Base-by-base conservation (phyloP, 2,797 vertebrate genomes). In the Lagorchestes hirsutus region DNA sequence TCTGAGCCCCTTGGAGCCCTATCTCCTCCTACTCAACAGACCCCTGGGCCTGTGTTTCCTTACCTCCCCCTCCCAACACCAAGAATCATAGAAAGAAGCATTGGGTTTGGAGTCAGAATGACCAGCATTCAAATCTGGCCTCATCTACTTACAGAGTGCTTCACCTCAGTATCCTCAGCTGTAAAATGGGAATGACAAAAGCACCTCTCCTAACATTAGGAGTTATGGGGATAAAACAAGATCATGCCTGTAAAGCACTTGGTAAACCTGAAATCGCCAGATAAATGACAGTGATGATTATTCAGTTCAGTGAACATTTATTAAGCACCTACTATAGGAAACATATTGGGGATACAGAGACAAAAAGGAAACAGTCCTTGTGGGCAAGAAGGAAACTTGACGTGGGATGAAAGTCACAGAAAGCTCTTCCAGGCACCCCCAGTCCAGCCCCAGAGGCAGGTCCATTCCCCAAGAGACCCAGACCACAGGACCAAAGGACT, bases 1-100 rank as follows among this genome's bases (percentile, higher is more conserved):
- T 74, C 93, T 94, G 95, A 90, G 94, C 93, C 94, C 96, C 96
- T 27, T 52, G 40, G 97, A 96, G 96, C 96, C 97, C 18, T 1
- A 50, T 27, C 24, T 50, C 24, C 74, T 87, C 10, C 27, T 87
- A 50, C 46, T 50, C 8, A 10, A 11, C 24, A 87, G 9, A 46
- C 0, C 2, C 40, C n/a, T 9, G 16, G n/a, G n/a, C n/a, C 18
- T 24, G 18, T 10, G 18, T 46, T 46, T 82, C 74, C 40, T 87
- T 11, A 50, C 24, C 9, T 27, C 9, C 59, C n/a, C 50, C 40
- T 50, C 74, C 24, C 74, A 40, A 24, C 4, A 10, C 40, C 74
- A 87, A 18, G n/a, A n/a, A 5, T 74, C 16, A 74, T 18, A 22
- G n/a, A n/a, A 40, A 46, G 16, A 46, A 82, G 24, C 10, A 1